Evolutionary conservation across 2,113 vertebrate genomes (phyloP).

Genomic region (Paramisgurnus dabryanus): DNA sequence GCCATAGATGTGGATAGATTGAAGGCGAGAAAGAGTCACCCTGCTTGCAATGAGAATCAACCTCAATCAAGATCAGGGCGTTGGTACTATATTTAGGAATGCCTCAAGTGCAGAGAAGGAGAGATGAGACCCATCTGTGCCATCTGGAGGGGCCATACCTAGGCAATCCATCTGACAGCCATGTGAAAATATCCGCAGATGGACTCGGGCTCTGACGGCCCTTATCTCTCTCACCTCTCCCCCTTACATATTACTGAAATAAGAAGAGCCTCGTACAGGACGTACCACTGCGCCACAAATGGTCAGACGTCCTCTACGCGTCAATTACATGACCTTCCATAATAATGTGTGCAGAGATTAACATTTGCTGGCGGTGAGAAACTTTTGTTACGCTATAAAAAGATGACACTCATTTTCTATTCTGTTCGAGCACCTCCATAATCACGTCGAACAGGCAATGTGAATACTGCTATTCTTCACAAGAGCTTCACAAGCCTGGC

Average conservation of each 20-base stretch:
- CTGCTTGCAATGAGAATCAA: constrained; percentile 22
- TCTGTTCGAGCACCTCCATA: constrained; percentile 59
- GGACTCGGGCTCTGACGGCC: constrained; percentile 30
- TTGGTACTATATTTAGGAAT: constrained; percentile 39
- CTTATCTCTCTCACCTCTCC: constrained; percentile 44
- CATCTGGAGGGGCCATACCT: constrained; percentile 35
- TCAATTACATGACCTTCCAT: constrained; percentile 47
- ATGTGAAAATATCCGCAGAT: not conserved
- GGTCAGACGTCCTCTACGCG: constrained; percentile 45
- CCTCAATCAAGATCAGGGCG: constrained; percentile 5
- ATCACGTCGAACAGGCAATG: constrained; percentile 54
- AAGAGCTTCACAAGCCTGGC: constrained; percentile 39
- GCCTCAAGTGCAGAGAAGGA: constrained; percentile 18
- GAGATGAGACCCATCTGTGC: constrained; percentile 44
- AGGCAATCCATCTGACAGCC: constrained; percentile 21
- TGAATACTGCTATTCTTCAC: constrained; percentile 61
- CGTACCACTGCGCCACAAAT: constrained; percentile 55
- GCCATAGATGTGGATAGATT: constrained; percentile 49
- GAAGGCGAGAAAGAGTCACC: not conserved
- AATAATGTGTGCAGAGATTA: constrained; percentile 59
- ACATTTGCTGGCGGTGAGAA: constrained; percentile 55
- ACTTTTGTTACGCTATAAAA: constrained; percentile 59
- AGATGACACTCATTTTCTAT: constrained; percentile 43
- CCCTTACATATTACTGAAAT: not conserved
- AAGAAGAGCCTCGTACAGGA: constrained; percentile 14